A percentile compares a stretch with the other conserved stretches of the same genome.
Evolutionary conservation across 2,113 vertebrate species (phyloP).

Genomic region (Hemicordylus capensis): DNA sequence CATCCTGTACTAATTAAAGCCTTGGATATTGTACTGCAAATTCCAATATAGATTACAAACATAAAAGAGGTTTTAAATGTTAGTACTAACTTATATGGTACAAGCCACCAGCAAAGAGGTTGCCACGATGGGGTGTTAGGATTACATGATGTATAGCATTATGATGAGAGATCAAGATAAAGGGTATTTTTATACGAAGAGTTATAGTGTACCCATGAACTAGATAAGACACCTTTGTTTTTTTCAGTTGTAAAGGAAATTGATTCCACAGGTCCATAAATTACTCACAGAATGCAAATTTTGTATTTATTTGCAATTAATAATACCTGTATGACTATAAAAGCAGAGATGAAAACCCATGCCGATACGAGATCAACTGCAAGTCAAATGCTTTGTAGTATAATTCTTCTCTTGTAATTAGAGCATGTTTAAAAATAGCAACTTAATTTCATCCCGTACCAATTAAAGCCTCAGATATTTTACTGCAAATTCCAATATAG

Average conservation of each 20-base stretch:
- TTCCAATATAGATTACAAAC: slow-evolving; percentile 47
- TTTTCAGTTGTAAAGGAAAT: not conserved
- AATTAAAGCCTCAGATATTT: slow-evolving; percentile 52
- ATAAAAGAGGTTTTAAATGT: no score
- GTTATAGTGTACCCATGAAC: not conserved
- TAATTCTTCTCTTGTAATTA: slow-evolving; percentile 56
- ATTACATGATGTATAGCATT: not conserved
- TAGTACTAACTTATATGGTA: no score
- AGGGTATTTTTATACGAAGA: not conserved
- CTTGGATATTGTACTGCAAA: slow-evolving; percentile 45
- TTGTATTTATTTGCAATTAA: slow-evolving; percentile 38
- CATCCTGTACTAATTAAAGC: slow-evolving; percentile 45
- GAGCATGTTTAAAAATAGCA: slow-evolving; percentile 29
- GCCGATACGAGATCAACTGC: slow-evolving; percentile 2
- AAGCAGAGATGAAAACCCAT: slow-evolving; percentile 20
- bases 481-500: slow-evolving; percentile 45
- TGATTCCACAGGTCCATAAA: not conserved
- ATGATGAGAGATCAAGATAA: not conserved
- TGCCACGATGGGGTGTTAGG: not conserved
- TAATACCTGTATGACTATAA: slow-evolving; percentile 25
- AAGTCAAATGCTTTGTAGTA: slow-evolving; percentile 28
- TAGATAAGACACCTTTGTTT: not conserved
- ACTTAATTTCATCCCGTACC: slow-evolving; percentile 31
- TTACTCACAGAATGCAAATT: slow-evolving; percentile 20
- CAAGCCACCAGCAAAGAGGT: not conserved